Base-by-base conservation (phyloP, 2,797 vertebrate genomes). In the Siniperca obscura region DNA sequence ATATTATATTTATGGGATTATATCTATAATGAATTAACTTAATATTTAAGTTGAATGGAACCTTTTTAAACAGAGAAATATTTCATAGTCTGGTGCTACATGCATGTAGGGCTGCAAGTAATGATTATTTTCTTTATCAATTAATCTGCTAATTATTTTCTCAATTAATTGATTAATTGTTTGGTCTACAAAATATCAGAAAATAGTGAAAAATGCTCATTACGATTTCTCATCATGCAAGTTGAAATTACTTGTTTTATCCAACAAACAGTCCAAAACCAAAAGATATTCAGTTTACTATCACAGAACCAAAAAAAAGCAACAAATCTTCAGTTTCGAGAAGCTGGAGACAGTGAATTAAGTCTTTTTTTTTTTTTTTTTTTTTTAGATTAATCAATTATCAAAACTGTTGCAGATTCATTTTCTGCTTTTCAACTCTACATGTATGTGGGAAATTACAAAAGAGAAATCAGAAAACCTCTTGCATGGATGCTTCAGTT, bases 1-100 rank as follows among this genome's bases (percentile, higher is more conserved):
- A 7, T 42, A 27, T 48, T 6, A 6, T 72, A 22, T 13, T 42
- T 42, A 27, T 52, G 17, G 17, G 8, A 25, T 30, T 40, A 3
- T 40, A 2, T 65, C 5, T 64, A 3, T 34, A 25, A 56, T 42
- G 22, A 48, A 70, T 44, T 14, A 4, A 46, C 19, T 42, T n/a
- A 2, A 66, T 71, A 34, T 42, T 46, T 16, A 11, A 61, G 2
- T 27, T 2, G 1, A 42, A 46, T 34, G 1, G 7, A 13, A 9
- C 21, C 25, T 55, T 73, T 69, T 75, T 68, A 44, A 76, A 82
- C 57, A n/a, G 27, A 27, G 21, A 67, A 22, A 66, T n/a, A 55
- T 46, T 57, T 38, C 21, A 55, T 38, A 59, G 11, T 60, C 5
- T 57, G 60, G 1, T 21, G 27, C 17, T 38, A 30, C 38, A 50